Conservation (phyloP, 92 coral and sea anemone genomes). For the Phenganax subtilis region DNA sequence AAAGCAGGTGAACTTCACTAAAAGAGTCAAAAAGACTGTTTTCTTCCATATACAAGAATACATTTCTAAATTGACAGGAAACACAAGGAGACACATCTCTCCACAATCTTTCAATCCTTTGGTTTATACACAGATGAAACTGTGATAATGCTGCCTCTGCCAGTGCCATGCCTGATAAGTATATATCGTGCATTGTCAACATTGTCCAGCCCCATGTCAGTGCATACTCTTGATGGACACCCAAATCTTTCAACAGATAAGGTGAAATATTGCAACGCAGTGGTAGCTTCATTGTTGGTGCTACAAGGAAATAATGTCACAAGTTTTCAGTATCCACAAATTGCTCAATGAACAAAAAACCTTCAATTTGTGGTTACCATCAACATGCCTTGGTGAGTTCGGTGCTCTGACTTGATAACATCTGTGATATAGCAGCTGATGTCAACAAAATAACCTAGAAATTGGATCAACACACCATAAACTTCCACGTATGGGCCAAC, state of each 20-base stretch:
- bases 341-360: slow-evolving; percentile 20
- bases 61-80: not conserved
- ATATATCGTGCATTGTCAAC: slow-evolving; percentile 22
- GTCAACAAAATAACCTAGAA: slow-evolving; percentile 7
- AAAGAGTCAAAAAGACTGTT: slow-evolving; percentile 31
- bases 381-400: slow-evolving; percentile 26
- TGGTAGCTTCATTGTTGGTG: slow-evolving; percentile 6
- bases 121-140: slow-evolving; percentile 26
- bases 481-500: slow-evolving; percentile 14
- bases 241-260: slow-evolving; percentile 15
- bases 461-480: slow-evolving; percentile 14
- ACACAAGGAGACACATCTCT: slow-evolving; percentile 24
- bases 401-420: slow-evolving; percentile 9
- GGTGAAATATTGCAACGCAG: slow-evolving; percentile 19
- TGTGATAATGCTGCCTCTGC: slow-evolving; percentile 36
- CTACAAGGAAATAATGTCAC: slow-evolving; percentile 1
- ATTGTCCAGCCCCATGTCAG: slow-evolving; percentile 34
- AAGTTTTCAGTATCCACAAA: slow-evolving; percentile 18
- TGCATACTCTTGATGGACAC: slow-evolving; percentile 30
- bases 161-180: slow-evolving; percentile 16
- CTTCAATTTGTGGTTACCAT: slow-evolving; percentile 31
- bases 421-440: slow-evolving; percentile 13
- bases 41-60: slow-evolving; percentile 35
- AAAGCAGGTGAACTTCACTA: slow-evolving; percentile 3
- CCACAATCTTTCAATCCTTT: slow-evolving; percentile 30